Conservation (phyloP, 2,113 vertebrate genomes). For the Hemiscyllium ocellatum region DNA sequence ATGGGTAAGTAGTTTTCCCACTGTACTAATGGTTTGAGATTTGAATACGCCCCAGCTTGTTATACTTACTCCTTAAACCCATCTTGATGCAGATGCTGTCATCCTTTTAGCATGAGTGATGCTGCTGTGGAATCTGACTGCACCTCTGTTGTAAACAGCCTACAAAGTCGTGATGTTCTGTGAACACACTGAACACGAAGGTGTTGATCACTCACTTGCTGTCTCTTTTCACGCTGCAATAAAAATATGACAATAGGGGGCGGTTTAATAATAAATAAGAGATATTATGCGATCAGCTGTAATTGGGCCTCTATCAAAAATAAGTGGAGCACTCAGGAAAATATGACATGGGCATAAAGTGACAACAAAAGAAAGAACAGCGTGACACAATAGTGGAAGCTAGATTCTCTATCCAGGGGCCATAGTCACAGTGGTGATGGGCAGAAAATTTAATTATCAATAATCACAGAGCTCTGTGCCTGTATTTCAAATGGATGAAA, state of each 20-base stretch:
- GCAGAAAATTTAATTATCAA: background rate
- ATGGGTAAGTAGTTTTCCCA: background rate
- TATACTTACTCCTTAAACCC: background rate
- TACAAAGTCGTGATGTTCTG: background rate
- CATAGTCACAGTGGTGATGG: background rate
- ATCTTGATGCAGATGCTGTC: background rate
- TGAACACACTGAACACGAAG: background rate
- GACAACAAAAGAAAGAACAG: background rate
- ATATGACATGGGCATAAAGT: background rate
- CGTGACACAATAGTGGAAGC: background rate
- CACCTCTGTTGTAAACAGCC: background rate
- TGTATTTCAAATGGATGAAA: background rate
- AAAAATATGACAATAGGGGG: background rate
- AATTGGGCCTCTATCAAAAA: conserved; percentile 15
- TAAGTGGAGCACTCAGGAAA: conserved; percentile 11
- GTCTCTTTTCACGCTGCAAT: background rate
- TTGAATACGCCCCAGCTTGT: background rate
- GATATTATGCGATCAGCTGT: conserved; percentile 11
- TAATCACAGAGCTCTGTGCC: background rate
- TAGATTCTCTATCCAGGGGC: background rate
- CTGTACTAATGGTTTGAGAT: background rate
- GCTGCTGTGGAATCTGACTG: background rate
- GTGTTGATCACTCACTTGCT: background rate
- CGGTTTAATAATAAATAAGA: background rate
- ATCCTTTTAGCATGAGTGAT: background rate